Percentiles rank a stretch among this genome's conserved stretches.
Conservation (phyloP, 2,113 vertebrate genomes). For the Otolemur garnettii region DNA sequence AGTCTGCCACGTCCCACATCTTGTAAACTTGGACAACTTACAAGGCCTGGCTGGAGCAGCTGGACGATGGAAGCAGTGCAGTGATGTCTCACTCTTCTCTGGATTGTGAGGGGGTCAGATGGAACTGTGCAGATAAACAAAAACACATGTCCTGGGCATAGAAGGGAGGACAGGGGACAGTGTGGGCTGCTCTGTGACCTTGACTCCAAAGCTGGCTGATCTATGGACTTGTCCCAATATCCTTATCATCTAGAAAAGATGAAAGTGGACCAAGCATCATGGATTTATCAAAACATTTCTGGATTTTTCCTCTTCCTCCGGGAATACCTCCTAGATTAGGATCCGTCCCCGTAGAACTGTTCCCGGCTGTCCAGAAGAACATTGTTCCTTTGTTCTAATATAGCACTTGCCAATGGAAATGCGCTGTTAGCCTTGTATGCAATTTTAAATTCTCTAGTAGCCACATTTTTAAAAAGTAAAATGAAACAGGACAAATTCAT, state of each 20-base stretch:
- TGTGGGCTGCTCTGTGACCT: neutral
- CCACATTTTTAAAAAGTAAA: neutral
- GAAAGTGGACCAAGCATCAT: neutral
- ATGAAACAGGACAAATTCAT: neutral
- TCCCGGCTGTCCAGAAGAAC: neutral
- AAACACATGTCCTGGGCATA: accelerated
- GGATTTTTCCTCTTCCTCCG: neutral
- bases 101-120: neutral
- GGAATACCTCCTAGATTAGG: neutral
- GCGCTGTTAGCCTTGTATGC: neutral
- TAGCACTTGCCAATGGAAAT: neutral
- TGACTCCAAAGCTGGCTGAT: neutral
- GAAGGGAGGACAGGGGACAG: accelerated
- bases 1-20: neutral
- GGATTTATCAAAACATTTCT: neutral
- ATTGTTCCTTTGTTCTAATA: neutral
- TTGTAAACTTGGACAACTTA: neutral
- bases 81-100: neutral
- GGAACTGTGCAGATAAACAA: accelerated
- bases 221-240: neutral
- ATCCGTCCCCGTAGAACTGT: accelerated
- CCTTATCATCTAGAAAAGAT: neutral
- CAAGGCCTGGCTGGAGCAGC: neutral
- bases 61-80: no score
- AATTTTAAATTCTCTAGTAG: neutral